Base-by-base conservation (phyloP, 2,888 invertebrate genomes). In the Tanytarsus gracilentus region DNA sequence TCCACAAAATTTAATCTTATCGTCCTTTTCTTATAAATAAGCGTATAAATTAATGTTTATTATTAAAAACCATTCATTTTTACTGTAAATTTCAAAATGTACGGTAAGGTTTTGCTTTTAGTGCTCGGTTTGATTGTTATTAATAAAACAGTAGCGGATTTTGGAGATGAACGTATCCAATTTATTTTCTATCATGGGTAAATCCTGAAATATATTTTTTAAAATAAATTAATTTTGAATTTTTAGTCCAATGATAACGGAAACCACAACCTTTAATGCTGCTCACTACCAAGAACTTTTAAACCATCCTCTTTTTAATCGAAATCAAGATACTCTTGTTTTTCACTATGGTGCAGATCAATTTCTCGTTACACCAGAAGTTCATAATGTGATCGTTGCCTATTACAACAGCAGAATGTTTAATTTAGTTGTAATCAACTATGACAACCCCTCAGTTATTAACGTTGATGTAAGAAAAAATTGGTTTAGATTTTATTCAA, bases 341-440 rank as follows among this genome's bases (percentile, higher is more conserved):
- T 60, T 30, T 16, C 50, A 36, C 4, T 60, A 60, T 50, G 60
- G 60, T 6, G 40, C 40, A 29, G 18, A 29, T n/a, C 60, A 60
- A 27, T 36, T 16, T 26, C 29, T 25, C 21, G 16, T 23, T 9
- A 18, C 33, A 2, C 18, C 30, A 2, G 18, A 23, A 11, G 60
- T 60, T 60, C 18, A 8, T 1, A 50, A 60, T 18, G 23, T 60
- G 4, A 14, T 50, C 1, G 9, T 33, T 8, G 23, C 60, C 2
- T 33, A 49, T 11, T 6, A 16, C 2, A n/a, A 4, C 6, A 48
- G 18, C n/a, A 14, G n/a, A 9, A 23, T 16, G 9, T 8, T 14
- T 26, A 60, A 60, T n/a, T 21, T 50, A 14, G 21, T 60, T 30
- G 16, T 60, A 8, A 26, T 60, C 26, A 18, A 60, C 18, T 60